A percentile compares a stretch with the other conserved stretches of the same genome.
These are phyloP conservation scores for Dendrophyllia cribrosa DNA, from an alignment of 64 coral and sea anemone species.

Conservation along the genomic window DNA sequence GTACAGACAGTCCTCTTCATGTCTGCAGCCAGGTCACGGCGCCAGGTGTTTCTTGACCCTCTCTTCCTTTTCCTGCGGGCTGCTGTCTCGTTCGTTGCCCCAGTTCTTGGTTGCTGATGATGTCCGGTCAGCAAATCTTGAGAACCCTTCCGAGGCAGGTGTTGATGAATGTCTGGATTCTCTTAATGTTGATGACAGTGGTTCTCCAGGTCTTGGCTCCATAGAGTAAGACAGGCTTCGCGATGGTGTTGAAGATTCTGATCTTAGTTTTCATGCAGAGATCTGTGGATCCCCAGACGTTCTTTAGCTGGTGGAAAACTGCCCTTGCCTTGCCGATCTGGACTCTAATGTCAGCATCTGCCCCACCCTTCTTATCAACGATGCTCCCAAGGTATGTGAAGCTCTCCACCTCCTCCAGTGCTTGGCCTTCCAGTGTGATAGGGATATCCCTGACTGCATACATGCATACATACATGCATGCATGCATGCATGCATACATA, in stretches of 20 bases:
- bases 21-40: too few species aligned
- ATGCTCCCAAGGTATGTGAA: not conserved
- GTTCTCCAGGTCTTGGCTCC: too few species aligned
- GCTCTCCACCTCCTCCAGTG: not conserved
- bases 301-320: too few species aligned
- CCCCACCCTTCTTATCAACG: conserved; percentile 6
- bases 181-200: too few species aligned
- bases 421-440: not conserved
- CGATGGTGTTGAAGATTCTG: not conserved
- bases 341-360: not conserved
- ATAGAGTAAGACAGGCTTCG: not conserved
- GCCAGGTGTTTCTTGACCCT: too few species aligned
- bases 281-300: conserved; percentile 11
- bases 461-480: too few species aligned
- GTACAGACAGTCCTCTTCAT: too few species aligned
- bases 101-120: not conserved
- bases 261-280: not conserved
- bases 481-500: too few species aligned
- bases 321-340: too few species aligned
- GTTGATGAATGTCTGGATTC: too few species aligned
- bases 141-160: too few species aligned
- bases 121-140: too few species aligned
- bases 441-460: not conserved
- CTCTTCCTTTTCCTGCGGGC: not conserved
- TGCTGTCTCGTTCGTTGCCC: conserved; percentile 22